A percentile compares a stretch with the other conserved stretches of the same genome.
Evolutionary conservation across 2,888 invertebrate genomes (phyloP).

Genomic region (Trachelus stipa): DNA sequence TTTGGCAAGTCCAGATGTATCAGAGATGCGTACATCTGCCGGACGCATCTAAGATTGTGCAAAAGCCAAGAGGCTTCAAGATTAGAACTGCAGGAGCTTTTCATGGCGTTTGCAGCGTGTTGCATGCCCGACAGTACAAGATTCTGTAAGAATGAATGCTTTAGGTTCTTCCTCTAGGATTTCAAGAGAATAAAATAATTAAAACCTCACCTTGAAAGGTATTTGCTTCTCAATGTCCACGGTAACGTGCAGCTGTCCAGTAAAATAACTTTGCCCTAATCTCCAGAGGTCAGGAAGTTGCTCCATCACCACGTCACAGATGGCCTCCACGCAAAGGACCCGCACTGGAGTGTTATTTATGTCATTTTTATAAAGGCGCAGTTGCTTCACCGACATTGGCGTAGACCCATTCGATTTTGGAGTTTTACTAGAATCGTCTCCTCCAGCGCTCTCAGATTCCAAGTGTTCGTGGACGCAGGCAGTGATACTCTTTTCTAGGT

Average conservation of each 20-base stretch:
- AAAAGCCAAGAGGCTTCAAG: conserved; percentile 76
- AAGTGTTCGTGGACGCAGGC: conserved; percentile 54
- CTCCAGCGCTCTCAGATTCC: conserved; percentile 42
- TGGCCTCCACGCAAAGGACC: conserved; percentile 83
- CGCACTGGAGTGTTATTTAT: conserved; percentile 73
- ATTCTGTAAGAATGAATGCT: conserved; percentile 39
- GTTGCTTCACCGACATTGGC: conserved; percentile 44
- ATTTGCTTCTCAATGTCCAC: conserved; percentile 79
- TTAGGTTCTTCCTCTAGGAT: neutral
- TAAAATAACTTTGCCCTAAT: conserved; percentile 93
- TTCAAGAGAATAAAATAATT: neutral
- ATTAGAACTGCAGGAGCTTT: conserved; percentile 54
- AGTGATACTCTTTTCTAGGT: conserved; percentile 58
- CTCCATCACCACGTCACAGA: conserved; percentile 80
- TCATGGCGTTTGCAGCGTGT: conserved; percentile 69
- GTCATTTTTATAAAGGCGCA: conserved; percentile 49
- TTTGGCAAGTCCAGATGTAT: conserved; percentile 88
- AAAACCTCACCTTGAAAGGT: conserved; percentile 76
- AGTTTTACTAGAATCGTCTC: conserved; percentile 46
- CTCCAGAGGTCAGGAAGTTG: conserved; percentile 95
- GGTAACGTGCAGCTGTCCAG: conserved; percentile 84
- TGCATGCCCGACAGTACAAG: conserved; percentile 64
- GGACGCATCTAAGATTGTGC: conserved; percentile 83
- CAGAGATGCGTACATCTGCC: conserved; percentile 83
- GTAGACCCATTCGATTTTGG: conserved; percentile 44